phyloP scores from a whole-genome alignment of 2,797 vertebrate species.

The Notolabrus celidotus region DNA sequence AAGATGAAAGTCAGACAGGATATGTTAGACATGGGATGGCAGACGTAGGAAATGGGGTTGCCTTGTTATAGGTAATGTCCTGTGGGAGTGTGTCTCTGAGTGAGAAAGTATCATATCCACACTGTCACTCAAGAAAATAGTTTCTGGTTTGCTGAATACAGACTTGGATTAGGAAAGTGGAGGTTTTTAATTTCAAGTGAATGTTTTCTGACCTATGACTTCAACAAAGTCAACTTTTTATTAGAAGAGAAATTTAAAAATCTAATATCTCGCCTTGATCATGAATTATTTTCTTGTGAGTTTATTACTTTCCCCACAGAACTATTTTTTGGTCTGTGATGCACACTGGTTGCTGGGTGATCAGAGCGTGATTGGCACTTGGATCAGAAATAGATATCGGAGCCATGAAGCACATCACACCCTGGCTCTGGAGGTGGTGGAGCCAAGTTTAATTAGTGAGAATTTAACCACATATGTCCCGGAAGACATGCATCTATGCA shows the following conservation, averaged over 20 bases:
- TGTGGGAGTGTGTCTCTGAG: constrained; percentile 56
- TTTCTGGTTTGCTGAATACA: constrained; percentile 35
- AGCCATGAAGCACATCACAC: constrained; percentile 79
- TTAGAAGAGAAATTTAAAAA: constrained; percentile 19
- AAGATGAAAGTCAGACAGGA: constrained; percentile 72
- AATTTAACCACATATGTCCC: constrained; percentile 59
- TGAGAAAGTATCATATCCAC: constrained; percentile 47
- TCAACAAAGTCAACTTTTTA: constrained; percentile 33
- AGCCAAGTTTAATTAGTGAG: constrained; percentile 69
- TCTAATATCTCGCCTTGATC: constrained; percentile 24
- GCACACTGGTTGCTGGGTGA: constrained; percentile 59
- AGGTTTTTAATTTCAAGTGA: constrained; percentile 1
- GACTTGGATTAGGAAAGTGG: constrained; percentile 20
- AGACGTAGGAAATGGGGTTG: constrained; percentile 64
- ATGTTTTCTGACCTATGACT: constrained; percentile 16
- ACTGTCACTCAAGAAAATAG: constrained; percentile 60
- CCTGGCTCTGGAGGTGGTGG: constrained; percentile 70
- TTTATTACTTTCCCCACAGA: constrained; percentile 28
- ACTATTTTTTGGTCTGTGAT: constrained; percentile 49
- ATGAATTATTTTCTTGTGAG: constrained; percentile 24
- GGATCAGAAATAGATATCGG: constrained; percentile 77
- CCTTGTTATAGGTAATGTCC: constrained; percentile 69
- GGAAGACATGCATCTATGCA: constrained; percentile 34
- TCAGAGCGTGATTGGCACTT: constrained; percentile 76
- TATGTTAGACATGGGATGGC: constrained; percentile 55